Evolutionary conservation across 2,797 vertebrate genomes (phyloP).

Genomic region (Tamandua tetradactyla): DNA sequence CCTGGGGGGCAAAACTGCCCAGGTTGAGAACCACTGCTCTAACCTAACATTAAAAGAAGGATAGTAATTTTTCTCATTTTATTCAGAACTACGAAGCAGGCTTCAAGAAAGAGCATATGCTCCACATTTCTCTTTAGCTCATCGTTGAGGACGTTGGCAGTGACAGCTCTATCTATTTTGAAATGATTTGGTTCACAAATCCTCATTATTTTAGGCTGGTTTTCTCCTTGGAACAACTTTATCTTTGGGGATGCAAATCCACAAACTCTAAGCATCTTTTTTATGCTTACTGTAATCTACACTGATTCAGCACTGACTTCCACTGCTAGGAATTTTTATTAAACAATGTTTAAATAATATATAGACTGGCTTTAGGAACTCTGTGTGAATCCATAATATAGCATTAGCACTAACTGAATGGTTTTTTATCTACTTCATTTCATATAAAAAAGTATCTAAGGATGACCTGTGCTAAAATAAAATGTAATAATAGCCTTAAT

Average conservation of each 20-base stretch:
- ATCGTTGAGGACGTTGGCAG: conserved; percentile 45
- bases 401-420: conserved; percentile 32
- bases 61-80: conserved; percentile 36
- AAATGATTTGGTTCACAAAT: conserved; percentile 63
- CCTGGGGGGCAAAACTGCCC: background rate
- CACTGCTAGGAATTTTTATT: conserved; percentile 50
- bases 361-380: conserved; percentile 1
- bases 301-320: conserved; percentile 51
- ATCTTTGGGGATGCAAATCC: conserved; percentile 64
- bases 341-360: conserved; percentile 45
- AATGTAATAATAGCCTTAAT: conserved; percentile 45
- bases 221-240: conserved; percentile 60
- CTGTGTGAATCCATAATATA: background rate
- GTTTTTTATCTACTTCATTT: conserved; percentile 12
- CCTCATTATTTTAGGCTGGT: conserved; percentile 55
- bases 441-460: conserved; percentile 6
- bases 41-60: conserved; percentile 38
- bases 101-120: conserved; percentile 46
- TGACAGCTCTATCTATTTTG: conserved; percentile 56
- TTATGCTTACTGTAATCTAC: conserved; percentile 1
- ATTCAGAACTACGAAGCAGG: conserved; percentile 59
- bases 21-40: conserved; percentile 10
- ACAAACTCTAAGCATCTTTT: conserved; percentile 51
- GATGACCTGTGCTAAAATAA: conserved; percentile 43
- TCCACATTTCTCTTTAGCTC: conserved; percentile 59